Evolutionary conservation across 1,140 invertebrate species (phyloP).

Genomic region (Meteorus sp.): DNA sequence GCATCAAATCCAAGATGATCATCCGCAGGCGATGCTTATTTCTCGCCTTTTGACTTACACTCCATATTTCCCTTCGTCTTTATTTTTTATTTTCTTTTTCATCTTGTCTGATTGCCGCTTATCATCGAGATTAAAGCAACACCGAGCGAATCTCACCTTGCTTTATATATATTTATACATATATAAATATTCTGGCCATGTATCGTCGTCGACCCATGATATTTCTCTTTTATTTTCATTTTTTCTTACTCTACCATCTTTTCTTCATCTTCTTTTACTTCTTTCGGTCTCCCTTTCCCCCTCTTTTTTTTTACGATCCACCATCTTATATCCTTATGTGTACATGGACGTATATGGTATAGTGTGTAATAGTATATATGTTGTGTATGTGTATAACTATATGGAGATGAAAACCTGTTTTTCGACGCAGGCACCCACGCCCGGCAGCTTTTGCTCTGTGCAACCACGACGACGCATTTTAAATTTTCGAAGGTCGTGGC

Average conservation of each 20-base stretch:
- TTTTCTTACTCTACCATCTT: too few relatives aligned
- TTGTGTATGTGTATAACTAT: too few relatives aligned
- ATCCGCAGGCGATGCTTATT: background rate
- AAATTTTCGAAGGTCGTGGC: slow-evolving; percentile 40
- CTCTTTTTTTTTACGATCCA: too few relatives aligned
- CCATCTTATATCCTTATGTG: too few relatives aligned
- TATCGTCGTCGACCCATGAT: background rate
- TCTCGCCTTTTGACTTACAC: background rate
- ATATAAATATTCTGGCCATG: background rate
- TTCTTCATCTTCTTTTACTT: too few relatives aligned
- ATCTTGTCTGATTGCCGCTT: slow-evolving; percentile 26
- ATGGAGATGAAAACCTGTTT: slow-evolving; percentile 38
- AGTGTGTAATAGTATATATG: too few relatives aligned
- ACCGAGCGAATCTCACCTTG: slow-evolving; percentile 22
- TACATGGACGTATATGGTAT: too few relatives aligned
- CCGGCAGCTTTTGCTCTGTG: slow-evolving; percentile 27
- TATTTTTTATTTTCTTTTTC: too few relatives aligned
- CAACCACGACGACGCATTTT: slow-evolving; percentile 24
- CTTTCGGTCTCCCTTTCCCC: too few relatives aligned
- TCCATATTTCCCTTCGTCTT: slow-evolving; percentile 10
- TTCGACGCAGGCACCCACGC: slow-evolving; percentile 33
- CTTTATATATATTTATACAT: background rate
- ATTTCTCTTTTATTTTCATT: background rate
- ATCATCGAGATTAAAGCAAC: slow-evolving; percentile 32
- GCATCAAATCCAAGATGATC: background rate